Conservation (phyloP, 2,888 invertebrate genomes). For the Sepiola atlantica region DNA sequence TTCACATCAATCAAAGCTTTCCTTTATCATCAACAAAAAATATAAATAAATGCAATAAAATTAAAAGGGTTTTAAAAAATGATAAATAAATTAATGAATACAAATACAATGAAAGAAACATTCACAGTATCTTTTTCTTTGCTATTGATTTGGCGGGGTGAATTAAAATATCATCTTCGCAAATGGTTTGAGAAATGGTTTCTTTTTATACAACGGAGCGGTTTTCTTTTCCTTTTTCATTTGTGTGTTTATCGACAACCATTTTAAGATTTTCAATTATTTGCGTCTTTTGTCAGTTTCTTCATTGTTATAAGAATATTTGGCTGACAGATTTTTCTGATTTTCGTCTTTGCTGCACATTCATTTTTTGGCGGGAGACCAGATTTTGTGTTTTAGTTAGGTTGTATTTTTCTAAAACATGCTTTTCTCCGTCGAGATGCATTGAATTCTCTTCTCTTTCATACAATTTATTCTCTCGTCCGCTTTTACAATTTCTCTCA, state of each 20-base stretch:
- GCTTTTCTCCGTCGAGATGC: not conserved
- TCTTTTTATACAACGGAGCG: not conserved
- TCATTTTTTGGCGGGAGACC: not conserved
- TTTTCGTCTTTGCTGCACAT: not conserved
- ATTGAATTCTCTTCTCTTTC: not conserved
- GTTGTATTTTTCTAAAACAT: not conserved
- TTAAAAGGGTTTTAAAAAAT: too few species aligned
- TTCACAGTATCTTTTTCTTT: too few species aligned
- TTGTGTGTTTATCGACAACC: not conserved
- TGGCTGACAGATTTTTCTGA: not conserved
- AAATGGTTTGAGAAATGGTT: not conserved
- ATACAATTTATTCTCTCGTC: not conserved
- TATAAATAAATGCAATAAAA: not conserved
- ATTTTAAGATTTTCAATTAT: conserved; percentile 19
- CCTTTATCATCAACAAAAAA: not conserved
- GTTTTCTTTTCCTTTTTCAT: not conserved
- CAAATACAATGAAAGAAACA: too few species aligned
- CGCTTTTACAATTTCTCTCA: not conserved
- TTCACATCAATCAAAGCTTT: not conserved
- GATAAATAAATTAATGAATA: too few species aligned
- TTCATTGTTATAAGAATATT: not conserved
- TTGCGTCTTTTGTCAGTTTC: conserved; percentile 4
- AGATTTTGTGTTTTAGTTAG: not conserved
- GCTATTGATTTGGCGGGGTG: not conserved
- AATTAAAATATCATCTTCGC: conserved; percentile 1